Conservation (phyloP, 35 echinoderm and acorn worm species). For the Apostichopus parvimensis region DNA sequence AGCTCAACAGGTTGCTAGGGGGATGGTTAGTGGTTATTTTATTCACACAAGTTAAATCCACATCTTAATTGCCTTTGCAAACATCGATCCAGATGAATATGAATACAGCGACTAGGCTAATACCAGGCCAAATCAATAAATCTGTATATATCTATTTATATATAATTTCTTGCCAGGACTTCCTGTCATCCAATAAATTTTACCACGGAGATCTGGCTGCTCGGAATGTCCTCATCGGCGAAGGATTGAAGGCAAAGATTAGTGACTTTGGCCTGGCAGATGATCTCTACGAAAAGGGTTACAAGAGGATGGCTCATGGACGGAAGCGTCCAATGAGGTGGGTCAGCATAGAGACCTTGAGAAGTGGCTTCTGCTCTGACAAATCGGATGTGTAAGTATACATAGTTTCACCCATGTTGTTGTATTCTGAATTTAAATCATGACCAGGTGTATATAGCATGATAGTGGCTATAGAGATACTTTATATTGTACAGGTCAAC, state of each 20-base stretch:
- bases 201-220: slow-evolving; percentile 94
- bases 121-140: too few species aligned
- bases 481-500: too few species aligned
- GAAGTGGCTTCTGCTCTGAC: slow-evolving; percentile 30
- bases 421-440: not conserved
- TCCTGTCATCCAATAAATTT: slow-evolving; percentile 67
- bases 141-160: too few species aligned
- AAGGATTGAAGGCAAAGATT: slow-evolving; percentile 78
- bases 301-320: slow-evolving; percentile 73
- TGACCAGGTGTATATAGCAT: too few species aligned
- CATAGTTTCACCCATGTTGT: not conserved
- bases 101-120: too few species aligned
- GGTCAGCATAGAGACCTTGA: slow-evolving; percentile 86
- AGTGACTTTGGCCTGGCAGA: slow-evolving; percentile 95
- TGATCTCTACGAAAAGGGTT: slow-evolving; percentile 81
- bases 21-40: slow-evolving; percentile 72
- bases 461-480: too few species aligned
- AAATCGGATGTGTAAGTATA: slow-evolving; percentile 39
- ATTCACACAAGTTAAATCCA: too few species aligned
- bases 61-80: too few species aligned
- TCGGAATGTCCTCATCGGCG: slow-evolving; percentile 76
- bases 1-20: slow-evolving; percentile 76
- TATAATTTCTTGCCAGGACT: slow-evolving; percentile 56
- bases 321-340: slow-evolving; percentile 78
- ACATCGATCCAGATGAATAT: too few species aligned